Percentiles rank a stretch among this genome's conserved stretches.
phyloP scores from a whole-genome alignment of 2,888 invertebrate genomes.

The Dicyrtoma fusca region DNA sequence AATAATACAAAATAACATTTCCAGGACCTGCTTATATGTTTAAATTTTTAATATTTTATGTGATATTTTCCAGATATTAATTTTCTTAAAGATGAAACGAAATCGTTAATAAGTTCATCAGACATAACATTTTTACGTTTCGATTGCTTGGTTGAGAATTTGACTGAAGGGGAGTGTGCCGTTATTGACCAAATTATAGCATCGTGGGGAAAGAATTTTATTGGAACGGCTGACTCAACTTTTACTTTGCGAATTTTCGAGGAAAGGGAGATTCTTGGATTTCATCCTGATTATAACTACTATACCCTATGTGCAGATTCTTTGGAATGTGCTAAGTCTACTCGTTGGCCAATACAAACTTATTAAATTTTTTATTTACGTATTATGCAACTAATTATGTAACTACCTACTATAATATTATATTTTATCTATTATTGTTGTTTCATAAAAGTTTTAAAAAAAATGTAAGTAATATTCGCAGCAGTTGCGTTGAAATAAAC shows the following conservation, averaged over 20 bases:
- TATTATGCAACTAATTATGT: too few species aligned
- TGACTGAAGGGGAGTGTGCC: slow-evolving; percentile 70
- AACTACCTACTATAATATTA: too few species aligned
- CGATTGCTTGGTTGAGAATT: not conserved
- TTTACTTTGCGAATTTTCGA: slow-evolving; percentile 97
- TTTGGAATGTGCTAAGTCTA: slow-evolving; percentile 20
- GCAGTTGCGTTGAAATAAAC: too few species aligned
- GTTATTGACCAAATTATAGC: slow-evolving; percentile 96
- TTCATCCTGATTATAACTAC: slow-evolving; percentile 78
- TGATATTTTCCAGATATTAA: slow-evolving; percentile 35
- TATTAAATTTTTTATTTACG: too few species aligned
- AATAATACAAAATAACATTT: too few species aligned
- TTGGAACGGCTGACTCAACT: slow-evolving; percentile 93
- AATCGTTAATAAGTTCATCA: too few species aligned
- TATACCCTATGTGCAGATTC: slow-evolving; percentile 43
- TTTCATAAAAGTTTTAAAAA: too few species aligned
- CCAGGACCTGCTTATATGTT: too few species aligned
- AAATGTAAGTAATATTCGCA: too few species aligned
- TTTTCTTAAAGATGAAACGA: not conserved
- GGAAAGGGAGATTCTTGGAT: slow-evolving; percentile 93
- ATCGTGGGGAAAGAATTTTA: slow-evolving; percentile 80
- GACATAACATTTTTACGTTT: not conserved
- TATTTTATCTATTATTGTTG: too few species aligned
- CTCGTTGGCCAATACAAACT: slow-evolving; percentile 17
- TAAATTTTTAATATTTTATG: not conserved